Conservation (phyloP, 2,797 vertebrate species). For the Champsocephalus esox region DNA sequence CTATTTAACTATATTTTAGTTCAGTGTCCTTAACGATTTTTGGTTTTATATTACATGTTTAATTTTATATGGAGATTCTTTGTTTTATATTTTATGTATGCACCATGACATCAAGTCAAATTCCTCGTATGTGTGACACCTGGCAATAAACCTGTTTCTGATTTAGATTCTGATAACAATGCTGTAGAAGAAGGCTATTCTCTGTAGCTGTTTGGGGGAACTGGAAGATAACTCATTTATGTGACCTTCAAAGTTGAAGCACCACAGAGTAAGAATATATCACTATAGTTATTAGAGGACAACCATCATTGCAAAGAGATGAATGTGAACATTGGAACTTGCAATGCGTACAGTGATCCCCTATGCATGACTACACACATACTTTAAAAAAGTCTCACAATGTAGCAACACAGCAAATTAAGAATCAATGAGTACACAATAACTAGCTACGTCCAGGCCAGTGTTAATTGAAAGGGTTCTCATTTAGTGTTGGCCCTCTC, state of each 20-base stretch:
- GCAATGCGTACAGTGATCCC: conserved; percentile 55
- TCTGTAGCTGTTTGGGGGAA: conserved; percentile 5
- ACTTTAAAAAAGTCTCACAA: conserved; percentile 54
- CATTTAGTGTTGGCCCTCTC: conserved; percentile 63
- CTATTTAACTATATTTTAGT: too few relatives aligned
- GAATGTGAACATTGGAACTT: conserved; percentile 68
- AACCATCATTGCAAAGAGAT: conserved; percentile 64
- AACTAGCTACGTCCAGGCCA: conserved; percentile 60
- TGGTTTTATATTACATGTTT: too few relatives aligned
- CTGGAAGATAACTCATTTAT: conserved; percentile 36
- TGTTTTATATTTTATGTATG: neutral
- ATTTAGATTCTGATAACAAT: neutral
- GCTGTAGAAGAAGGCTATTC: neutral
- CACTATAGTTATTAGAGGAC: conserved; percentile 72
- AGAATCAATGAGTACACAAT: conserved; percentile 52
- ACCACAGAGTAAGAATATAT: conserved; percentile 61
- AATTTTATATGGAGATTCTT: too few relatives aligned
- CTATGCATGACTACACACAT: conserved; percentile 47
- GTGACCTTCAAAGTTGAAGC: conserved; percentile 66
- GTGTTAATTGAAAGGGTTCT: conserved; percentile 73
- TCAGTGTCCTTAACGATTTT: too few relatives aligned
- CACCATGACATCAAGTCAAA: too few relatives aligned
- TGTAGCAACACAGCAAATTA: conserved; percentile 66
- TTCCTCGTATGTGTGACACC: too few relatives aligned
- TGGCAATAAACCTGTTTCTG: too few relatives aligned